phyloP scores from a whole-genome alignment of 1,140 invertebrate genomes.

The Drosophila sucinea region DNA sequence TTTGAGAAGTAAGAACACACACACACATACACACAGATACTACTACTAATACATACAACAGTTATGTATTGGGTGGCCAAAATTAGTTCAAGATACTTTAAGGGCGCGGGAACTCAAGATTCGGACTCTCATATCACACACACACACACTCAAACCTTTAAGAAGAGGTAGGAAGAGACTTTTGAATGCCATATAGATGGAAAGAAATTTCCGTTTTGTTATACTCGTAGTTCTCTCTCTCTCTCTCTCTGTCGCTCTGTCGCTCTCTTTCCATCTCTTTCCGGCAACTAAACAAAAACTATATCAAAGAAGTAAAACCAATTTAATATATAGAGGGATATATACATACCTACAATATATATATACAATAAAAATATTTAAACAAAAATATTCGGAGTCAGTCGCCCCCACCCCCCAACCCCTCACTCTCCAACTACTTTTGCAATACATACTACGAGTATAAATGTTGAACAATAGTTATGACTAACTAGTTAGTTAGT shows the following conservation, averaged over 20 bases:
- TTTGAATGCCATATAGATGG: not conserved
- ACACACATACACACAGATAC: slow-evolving; percentile 7
- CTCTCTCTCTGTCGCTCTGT: too few relatives aligned
- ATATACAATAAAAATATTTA: not conserved
- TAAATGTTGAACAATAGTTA: slow-evolving; percentile 45
- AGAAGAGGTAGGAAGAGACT: too few relatives aligned
- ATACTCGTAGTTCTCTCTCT: not conserved
- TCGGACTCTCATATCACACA: slow-evolving; percentile 15
- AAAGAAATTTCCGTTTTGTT: not conserved
- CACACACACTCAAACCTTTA: not conserved
- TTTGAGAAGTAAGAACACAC: slow-evolving; percentile 74
- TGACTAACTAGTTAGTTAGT: too few relatives aligned
- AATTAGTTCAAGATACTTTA: slow-evolving; percentile 8
- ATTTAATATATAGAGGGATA: not conserved
- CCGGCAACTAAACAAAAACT: not conserved
- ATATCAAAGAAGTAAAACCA: slow-evolving; percentile 3
- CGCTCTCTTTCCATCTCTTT: too few relatives aligned
- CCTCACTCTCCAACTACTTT: not conserved
- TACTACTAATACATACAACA: slow-evolving; percentile 10
- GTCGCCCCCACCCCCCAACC: too few relatives aligned
- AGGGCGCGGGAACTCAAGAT: not conserved
- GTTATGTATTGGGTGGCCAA: slow-evolving; percentile 17
- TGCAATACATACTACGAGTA: not conserved
- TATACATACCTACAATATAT: not conserved
- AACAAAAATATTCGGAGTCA: not conserved